phyloP scores from a whole-genome alignment of 2,888 invertebrate genomes.

The Resseliella maxima region DNA sequence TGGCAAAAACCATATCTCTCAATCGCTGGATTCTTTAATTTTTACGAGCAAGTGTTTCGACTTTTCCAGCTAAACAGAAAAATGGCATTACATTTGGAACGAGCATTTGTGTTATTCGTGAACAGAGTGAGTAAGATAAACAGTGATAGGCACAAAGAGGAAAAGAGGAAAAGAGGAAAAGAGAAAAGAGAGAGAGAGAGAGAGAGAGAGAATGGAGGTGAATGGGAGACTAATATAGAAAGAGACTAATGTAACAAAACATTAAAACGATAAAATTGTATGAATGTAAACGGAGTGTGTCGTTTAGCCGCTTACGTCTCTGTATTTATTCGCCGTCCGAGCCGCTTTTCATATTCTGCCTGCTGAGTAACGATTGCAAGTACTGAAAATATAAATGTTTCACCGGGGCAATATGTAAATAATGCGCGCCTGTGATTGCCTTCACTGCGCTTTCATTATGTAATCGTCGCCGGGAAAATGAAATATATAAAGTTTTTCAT shows the following conservation, averaged over 20 bases:
- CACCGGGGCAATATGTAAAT: constrained; percentile 35
- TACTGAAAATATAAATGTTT: constrained; percentile 41
- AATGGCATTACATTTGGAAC: neutral
- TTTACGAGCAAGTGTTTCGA: constrained; percentile 17
- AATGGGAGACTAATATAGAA: neutral
- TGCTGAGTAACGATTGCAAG: neutral
- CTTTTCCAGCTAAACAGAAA: neutral
- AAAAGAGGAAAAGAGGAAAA: too few species aligned
- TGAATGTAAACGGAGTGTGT: neutral
- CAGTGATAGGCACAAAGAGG: too few species aligned
- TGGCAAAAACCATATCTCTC: neutral
- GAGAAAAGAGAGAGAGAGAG: constrained; percentile 21
- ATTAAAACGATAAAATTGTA: constrained; percentile 20
- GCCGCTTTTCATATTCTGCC: neutral
- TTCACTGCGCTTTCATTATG: constrained; percentile 6
- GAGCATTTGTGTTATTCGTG: neutral
- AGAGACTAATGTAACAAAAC: constrained; percentile 24
- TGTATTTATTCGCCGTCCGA: neutral
- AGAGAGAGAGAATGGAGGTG: neutral
- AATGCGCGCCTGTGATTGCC: constrained; percentile 40
- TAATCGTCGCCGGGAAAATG: constrained; percentile 39
- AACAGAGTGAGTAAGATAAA: too few species aligned
- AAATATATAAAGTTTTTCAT: constrained; percentile 36
- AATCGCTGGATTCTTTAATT: constrained; percentile 39
- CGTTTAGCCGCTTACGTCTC: neutral